phyloP scores from a whole-genome alignment of 2,888 invertebrate genomes.

The Catocala sponsa region DNA sequence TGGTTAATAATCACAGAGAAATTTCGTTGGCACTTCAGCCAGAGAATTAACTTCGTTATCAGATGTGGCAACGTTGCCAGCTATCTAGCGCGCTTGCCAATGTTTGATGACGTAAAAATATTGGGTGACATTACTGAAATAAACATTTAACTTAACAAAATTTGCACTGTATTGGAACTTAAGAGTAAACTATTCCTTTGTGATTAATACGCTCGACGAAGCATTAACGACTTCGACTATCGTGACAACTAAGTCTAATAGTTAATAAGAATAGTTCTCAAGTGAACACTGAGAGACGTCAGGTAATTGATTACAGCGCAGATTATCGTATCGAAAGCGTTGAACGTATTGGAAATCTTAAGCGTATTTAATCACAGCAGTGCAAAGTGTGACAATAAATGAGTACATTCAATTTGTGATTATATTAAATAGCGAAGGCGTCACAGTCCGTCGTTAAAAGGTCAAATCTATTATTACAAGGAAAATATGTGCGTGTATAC shows the following conservation, averaged over 20 bases:
- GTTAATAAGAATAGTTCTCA: constrained; percentile 17
- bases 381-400: constrained; percentile 18
- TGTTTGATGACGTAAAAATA: constrained; percentile 2
- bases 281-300: constrained; percentile 6
- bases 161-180: not conserved
- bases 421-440: constrained; percentile 35
- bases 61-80: constrained; percentile 44
- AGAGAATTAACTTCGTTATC: constrained; percentile 46
- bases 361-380: constrained; percentile 26
- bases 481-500: not conserved
- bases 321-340: constrained; percentile 19
- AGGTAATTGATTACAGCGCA: constrained; percentile 17
- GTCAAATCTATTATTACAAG: not conserved
- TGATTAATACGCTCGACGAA: constrained; percentile 9
- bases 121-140: not conserved
- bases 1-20: constrained; percentile 41
- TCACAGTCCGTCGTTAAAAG: constrained; percentile 11
- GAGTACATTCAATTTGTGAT: constrained; percentile 29
- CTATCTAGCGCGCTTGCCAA: constrained; percentile 35
- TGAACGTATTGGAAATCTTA: constrained; percentile 34
- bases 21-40: constrained; percentile 39
- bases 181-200: constrained; percentile 6
- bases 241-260: constrained; percentile 2
- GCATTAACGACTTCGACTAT: constrained; percentile 4
- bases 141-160: not conserved